Base-by-base conservation (phyloP, 37 sponge, comb jelly and placozoan genomes). In the Amphimedon queenslandica region DNA sequence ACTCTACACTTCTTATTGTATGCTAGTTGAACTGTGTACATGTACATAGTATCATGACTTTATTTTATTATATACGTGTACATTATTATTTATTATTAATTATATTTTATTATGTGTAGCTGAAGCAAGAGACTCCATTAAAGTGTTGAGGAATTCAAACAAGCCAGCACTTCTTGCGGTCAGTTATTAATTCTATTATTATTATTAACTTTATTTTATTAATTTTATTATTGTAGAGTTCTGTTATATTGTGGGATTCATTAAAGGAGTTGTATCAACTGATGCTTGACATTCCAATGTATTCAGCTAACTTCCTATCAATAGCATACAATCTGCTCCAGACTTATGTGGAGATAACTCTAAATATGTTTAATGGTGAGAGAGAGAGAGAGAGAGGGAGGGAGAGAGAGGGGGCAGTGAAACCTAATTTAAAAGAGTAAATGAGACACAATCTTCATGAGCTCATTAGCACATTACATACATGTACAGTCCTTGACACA, bases 211-310 rank as follows among this genome's bases (percentile, higher is more conserved):
- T 47, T 28, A 33, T 37, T 20, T 30, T 66, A 18, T 66, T 28
- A 5, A 10, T 66, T 28, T 28, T 28, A 33, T 20, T 30, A 16
- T 28, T 34, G 24, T 77, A 97, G 92, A 84, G 94, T 80, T 82
- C 83, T n/a, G 53, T 97, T 35, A 73, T 64, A 34, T 71, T 97
- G 64, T 85, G 87, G 81, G 66, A 82, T 41, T 31, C 79, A 55
- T 70, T 94, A 42, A 79, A 79, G 27, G 87, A 91, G 24, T 66
- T 97, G 61, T 72, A 71, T 27, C 65, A 76, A 57, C 81, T 97
- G 63, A 85, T 91, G 76, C 66, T 55, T 18, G 82, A 88, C 33
- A 86, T 97, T 33, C 92, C 94, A 0, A 63, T 70, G 57, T 97
- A 97, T 77, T 75, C 93, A 20, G 40, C 67, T 35, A 61, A 86